Evolutionary conservation across 2,797 vertebrate genomes (phyloP).

Genomic region (Bovichtus diacanthus): DNA sequence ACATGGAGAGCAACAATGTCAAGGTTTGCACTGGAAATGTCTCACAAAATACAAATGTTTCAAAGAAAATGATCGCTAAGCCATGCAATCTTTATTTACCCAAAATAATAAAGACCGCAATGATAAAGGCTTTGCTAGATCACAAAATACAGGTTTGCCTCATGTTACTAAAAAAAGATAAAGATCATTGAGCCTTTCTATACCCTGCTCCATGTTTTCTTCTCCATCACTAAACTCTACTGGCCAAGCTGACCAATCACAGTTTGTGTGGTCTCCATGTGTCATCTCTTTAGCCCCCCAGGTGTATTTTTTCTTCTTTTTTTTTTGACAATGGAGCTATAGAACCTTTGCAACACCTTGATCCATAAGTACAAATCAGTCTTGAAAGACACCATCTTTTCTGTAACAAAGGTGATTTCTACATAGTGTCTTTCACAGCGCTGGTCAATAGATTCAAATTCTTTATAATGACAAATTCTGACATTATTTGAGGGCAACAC

Average conservation of each 20-base stretch:
- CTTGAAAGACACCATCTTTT: too few species aligned
- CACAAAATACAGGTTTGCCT: neutral
- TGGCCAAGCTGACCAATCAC: neutral
- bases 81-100: neutral
- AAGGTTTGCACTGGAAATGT: neutral
- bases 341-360: neutral
- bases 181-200: neutral
- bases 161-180: neutral
- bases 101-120: neutral
- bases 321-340: neutral
- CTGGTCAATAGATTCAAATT: neutral
- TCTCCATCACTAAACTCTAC: neutral
- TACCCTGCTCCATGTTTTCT: neutral
- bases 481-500: too few species aligned
- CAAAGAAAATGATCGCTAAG: neutral
- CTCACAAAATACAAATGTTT: neutral
- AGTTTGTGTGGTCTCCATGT: neutral
- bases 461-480: too few species aligned
- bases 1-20: neutral
- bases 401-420: neutral
- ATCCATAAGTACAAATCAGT: neutral
- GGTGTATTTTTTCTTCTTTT: neutral
- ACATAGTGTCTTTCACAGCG: neutral
- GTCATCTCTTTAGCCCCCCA: neutral
- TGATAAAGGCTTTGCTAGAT: neutral